Base-by-base conservation (phyloP, 2,888 invertebrate genomes). In the Chalcosyrphus nemorum region DNA sequence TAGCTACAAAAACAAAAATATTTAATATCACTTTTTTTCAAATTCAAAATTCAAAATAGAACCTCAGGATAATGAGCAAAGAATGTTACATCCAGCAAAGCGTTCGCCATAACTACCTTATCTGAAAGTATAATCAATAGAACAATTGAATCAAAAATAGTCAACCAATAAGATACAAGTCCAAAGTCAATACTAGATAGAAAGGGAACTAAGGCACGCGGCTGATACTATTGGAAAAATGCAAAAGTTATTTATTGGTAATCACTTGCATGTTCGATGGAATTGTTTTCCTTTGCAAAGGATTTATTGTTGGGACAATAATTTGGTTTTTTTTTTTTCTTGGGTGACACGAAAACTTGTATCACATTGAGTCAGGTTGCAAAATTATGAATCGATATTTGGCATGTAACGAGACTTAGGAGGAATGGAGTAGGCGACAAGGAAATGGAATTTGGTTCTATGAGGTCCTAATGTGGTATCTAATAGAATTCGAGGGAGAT, bases 81-180 rank as follows among this genome's bases (percentile, higher is more conserved):
- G 86, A 93, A 93, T 24, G 89, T 87, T 1, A 92, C 89, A 82
- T 93, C 92, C 2, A 89, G 89, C 15, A 93, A 87, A 0, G 93
- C 92, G 63, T 92, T 92, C 27, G 91, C 90, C 70, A 93, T 86
- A 32, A 93, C 91, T 35, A 91, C 89, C 85, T 92, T 93, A 88
- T 93, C 93, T 93, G 87, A 2, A 87, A 84, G 4, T 29, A 35
- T 19, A 63, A 63, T 75, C 57, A 52, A 75, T 76, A 68, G 13
- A 13, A 2, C 6, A 66, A 38, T 27, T 17, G 19, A 24, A 29
- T 17, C 29, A 17, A 29, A 45, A 56, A 68, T 45, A 68, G 32
- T 45, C 32, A 45, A 15, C 15, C 32, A 13, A 21, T 17, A 4
- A 3, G 13, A 38, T n/a, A 9, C 4, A 59, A 47, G 17, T 3